These are phyloP conservation scores for Chiloscyllium punctatum DNA, from an alignment of 2,797 vertebrate genomes.

Conservation along the genomic window DNA sequence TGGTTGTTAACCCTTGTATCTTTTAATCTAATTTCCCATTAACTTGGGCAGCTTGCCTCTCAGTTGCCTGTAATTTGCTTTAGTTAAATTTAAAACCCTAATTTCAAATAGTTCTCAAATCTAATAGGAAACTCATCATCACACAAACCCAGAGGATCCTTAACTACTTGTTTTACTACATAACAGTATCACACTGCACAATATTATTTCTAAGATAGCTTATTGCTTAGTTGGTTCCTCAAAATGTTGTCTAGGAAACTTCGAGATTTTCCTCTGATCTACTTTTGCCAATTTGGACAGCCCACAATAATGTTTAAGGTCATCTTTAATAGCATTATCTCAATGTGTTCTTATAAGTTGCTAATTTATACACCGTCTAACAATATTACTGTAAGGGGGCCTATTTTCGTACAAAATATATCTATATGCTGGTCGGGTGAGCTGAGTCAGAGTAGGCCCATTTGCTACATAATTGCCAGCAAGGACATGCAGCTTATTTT, in stretches of 20 bases:
- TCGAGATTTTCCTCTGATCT: not conserved
- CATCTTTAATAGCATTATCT: not conserved
- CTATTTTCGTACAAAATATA: not conserved
- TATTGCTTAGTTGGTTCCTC: not conserved
- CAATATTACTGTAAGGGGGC: not conserved
- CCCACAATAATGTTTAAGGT: not conserved
- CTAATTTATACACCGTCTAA: not conserved
- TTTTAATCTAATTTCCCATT: not conserved
- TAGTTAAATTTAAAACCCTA: not conserved
- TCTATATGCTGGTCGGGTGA: not conserved
- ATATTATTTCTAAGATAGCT: not conserved
- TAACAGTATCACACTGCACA: not conserved
- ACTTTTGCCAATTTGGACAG: not conserved
- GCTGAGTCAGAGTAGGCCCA: not conserved
- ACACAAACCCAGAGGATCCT: not conserved
- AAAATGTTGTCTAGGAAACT: not conserved
- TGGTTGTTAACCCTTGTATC: not conserved
- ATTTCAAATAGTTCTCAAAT: not conserved
- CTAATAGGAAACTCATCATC: not conserved
- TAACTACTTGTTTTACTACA: not conserved
- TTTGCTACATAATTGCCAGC: not conserved
- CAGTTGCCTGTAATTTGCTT: not conserved
- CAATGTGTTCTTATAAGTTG: not conserved
- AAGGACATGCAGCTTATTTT: not conserved
- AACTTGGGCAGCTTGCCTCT: not conserved